phyloP scores from a whole-genome alignment of 2,113 vertebrate species.

The Callionymus lyra region DNA sequence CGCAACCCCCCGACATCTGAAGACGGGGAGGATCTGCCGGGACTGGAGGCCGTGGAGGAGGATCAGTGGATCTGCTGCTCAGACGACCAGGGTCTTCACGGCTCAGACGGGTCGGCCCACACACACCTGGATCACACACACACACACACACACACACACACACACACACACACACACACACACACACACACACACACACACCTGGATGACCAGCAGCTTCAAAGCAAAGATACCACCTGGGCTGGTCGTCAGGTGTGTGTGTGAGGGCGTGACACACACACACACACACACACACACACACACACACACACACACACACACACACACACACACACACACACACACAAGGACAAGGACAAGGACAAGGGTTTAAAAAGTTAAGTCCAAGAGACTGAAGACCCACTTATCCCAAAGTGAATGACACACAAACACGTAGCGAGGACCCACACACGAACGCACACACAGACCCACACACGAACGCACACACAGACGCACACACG shows the following conservation, averaged over 20 bases:
- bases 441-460: constrained; percentile 34
- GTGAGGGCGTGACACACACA: constrained; percentile 18
- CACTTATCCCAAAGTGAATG: constrained; percentile 48
- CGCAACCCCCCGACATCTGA: constrained; percentile 77
- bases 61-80: constrained; percentile 82
- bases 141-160: constrained; percentile 96
- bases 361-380: constrained; percentile 45
- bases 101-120: constrained; percentile 82
- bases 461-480: constrained; percentile 38
- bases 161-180: constrained; percentile 94
- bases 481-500: neutral
- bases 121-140: constrained; percentile 88
- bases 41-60: constrained; percentile 74
- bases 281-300: no score
- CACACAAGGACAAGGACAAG: no score
- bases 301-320: no score
- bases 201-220: constrained; percentile 74
- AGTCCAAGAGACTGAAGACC: constrained; percentile 35
- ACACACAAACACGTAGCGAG: constrained; percentile 26
- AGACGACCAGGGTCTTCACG: constrained; percentile 78
- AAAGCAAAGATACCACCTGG: constrained; percentile 66
- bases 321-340: no score
- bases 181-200: constrained; percentile 96
- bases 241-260: constrained; percentile 23
- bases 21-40: constrained; percentile 66